Conservation (phyloP, 1,140 invertebrate genomes). For the Euschistus heros region DNA sequence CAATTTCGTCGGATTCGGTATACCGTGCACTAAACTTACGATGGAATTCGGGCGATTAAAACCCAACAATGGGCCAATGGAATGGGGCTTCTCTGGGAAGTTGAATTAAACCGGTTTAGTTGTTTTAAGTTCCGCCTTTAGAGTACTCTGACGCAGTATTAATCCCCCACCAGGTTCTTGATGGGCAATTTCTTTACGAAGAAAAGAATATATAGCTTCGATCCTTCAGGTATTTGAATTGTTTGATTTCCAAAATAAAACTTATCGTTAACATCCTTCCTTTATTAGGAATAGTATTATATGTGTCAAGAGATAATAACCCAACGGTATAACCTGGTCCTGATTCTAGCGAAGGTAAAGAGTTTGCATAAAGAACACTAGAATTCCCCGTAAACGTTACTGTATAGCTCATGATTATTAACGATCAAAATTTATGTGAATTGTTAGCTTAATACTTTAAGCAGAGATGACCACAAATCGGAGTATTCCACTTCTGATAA, state of each 20-base stretch:
- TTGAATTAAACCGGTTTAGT: no score
- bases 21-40: background rate
- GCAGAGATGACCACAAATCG: background rate
- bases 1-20: background rate
- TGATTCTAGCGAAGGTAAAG: background rate
- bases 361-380: no score
- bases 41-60: no score
- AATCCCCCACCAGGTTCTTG: background rate
- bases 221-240: background rate
- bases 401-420: background rate
- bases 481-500: background rate
- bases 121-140: no score
- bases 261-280: background rate
- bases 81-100: no score
- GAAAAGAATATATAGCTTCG: no score
- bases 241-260: background rate
- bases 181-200: background rate
- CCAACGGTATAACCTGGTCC: no score
- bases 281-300: background rate
- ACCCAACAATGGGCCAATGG: no score
- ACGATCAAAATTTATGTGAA: background rate
- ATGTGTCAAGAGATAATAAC: background rate
- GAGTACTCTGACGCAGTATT: background rate
- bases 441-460: no score
- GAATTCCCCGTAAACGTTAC: background rate